These are phyloP conservation scores for Enteromius fasciolatus DNA, from an alignment of 2,797 vertebrate genomes.

Conservation along the genomic window DNA sequence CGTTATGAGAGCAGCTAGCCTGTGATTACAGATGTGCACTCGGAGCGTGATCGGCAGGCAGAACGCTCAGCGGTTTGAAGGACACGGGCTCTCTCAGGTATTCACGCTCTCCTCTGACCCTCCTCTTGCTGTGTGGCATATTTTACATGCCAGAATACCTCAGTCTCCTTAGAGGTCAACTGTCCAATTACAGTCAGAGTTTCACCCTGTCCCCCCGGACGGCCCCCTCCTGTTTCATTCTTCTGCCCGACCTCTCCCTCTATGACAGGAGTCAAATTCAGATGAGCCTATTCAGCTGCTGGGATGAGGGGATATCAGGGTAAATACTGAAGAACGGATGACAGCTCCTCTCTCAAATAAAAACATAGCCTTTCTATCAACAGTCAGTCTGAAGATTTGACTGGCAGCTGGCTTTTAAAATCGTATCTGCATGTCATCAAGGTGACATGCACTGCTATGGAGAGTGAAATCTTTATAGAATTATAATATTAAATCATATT, in stretches of 20 bases:
- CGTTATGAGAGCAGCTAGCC: conserved; percentile 13
- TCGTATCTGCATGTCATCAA: conserved; percentile 36
- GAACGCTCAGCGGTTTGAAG: conserved; percentile 45
- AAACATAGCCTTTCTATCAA: conserved; percentile 41
- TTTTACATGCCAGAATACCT: conserved; percentile 49
- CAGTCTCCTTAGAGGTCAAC: conserved; percentile 46
- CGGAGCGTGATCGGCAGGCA: neutral
- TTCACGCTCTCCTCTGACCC: conserved; percentile 49
- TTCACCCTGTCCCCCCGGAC: conserved; percentile 43
- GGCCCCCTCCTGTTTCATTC: conserved; percentile 22
- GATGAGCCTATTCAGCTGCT: conserved; percentile 38
- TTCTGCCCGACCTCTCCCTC: conserved; percentile 37
- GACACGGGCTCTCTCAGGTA: conserved; percentile 46
- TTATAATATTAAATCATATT: conserved; percentile 58
- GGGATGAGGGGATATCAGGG: conserved; percentile 11
- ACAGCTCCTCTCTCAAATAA: conserved; percentile 37
- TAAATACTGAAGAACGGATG: conserved; percentile 21
- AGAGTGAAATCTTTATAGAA: conserved; percentile 49
- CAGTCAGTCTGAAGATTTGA: conserved; percentile 46
- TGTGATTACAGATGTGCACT: conserved; percentile 38
- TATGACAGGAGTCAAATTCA: conserved; percentile 22
- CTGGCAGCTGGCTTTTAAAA: conserved; percentile 56
- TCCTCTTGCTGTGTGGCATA: conserved; percentile 46
- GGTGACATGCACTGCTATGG: conserved; percentile 37
- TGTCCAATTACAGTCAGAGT: conserved; percentile 51